Conservation (phyloP, 2,888 invertebrate species). For the Temnothorax ravouxi region DNA sequence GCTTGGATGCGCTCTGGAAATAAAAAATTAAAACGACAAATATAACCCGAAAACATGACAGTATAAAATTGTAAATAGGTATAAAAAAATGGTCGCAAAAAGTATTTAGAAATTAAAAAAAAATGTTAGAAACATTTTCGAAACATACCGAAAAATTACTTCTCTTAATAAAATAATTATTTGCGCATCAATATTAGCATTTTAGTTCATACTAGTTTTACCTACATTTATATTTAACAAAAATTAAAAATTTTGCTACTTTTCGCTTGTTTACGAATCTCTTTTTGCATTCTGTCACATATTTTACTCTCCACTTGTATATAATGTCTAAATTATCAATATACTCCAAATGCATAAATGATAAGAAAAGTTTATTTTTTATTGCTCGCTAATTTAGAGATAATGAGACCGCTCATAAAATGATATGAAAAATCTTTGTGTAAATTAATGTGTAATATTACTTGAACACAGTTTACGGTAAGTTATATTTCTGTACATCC, state of each 20-base stretch:
- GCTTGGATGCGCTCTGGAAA: not conserved
- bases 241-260: not conserved
- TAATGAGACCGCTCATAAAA: not conserved
- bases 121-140: not conserved
- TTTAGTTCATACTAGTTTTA: not conserved
- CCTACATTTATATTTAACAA: not conserved
- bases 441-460: slow-evolving; percentile 3
- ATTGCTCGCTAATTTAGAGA: not conserved
- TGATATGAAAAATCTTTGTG: not conserved
- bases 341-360: not conserved
- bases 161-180: slow-evolving; percentile 3
- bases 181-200: not conserved
- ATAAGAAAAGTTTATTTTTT: not conserved
- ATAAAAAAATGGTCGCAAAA: not conserved
- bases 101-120: not conserved
- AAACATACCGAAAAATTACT: not conserved
- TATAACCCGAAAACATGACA: not conserved
- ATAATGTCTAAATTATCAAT: not conserved
- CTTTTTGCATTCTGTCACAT: not conserved
- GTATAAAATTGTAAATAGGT: slow-evolving; percentile 3
- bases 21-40: not conserved
- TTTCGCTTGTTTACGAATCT: not conserved
- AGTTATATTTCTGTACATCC: not conserved
- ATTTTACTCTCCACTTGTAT: not conserved
- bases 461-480: not conserved